Conservation (phyloP, 2,113 vertebrate species). For the Labeo catla region DNA sequence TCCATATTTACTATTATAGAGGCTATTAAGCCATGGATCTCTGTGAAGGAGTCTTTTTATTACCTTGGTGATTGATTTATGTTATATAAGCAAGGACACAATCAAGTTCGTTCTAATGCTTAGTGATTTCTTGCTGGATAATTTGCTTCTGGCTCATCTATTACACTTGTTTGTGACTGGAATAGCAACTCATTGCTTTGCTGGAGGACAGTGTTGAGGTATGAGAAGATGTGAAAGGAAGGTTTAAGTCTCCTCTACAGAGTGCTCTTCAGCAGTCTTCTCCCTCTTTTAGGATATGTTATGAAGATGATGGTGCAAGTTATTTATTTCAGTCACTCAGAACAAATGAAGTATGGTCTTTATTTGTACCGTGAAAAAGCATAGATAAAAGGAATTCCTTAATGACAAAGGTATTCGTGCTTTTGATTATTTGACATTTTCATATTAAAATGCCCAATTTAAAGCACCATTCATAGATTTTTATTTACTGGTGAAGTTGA, state of each 20-base stretch:
- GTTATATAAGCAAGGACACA: conserved; percentile 38
- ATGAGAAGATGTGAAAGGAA: background rate
- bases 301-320: conserved; percentile 4
- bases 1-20: conserved; percentile 43
- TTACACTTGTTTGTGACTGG: conserved; percentile 41
- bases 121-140: conserved; percentile 11
- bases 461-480: background rate
- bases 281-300: background rate
- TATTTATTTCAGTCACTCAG: conserved; percentile 13
- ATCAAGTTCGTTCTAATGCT: conserved; percentile 37
- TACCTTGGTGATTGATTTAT: conserved; percentile 47
- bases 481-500: background rate
- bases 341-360: background rate
- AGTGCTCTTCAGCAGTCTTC: background rate
- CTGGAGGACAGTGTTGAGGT: background rate
- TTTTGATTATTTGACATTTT: background rate
- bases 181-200: conserved; percentile 38
- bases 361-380: background rate
- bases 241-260: conserved; percentile 28
- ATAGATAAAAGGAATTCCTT: background rate
- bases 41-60: conserved; percentile 27
- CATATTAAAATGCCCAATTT: background rate
- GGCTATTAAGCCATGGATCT: conserved; percentile 21
- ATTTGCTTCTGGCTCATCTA: conserved; percentile 17
- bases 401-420: background rate